Conservation (phyloP, 2,797 vertebrate genomes). For the Chromis chromis region DNA sequence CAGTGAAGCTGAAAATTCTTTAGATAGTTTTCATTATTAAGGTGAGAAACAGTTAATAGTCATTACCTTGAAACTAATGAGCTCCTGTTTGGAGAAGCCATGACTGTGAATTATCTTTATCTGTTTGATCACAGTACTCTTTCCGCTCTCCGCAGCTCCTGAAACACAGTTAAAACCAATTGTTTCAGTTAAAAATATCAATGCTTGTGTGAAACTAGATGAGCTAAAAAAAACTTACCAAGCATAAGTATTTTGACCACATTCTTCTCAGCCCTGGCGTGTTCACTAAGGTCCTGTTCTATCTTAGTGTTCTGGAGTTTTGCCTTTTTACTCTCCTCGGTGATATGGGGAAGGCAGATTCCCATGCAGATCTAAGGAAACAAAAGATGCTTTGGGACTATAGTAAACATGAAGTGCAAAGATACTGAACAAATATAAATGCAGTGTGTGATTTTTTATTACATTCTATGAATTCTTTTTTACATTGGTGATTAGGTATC, state of each 20-base stretch:
- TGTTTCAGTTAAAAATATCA: not conserved
- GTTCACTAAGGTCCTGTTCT: conserved; percentile 77
- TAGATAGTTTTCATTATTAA: not conserved
- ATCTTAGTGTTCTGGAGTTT: conserved; percentile 75
- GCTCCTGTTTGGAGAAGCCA: conserved; percentile 83
- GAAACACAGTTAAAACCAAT: not conserved
- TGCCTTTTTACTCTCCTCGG: conserved; percentile 79
- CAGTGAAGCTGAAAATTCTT: not conserved
- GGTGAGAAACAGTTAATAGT: no score
- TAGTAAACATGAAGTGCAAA: not conserved
- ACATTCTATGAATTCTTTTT: no score
- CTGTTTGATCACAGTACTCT: conserved; percentile 86
- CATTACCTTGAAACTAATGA: conserved; percentile 82
- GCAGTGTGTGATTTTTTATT: no score
- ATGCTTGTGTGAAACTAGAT: not conserved
- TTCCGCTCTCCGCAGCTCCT: conserved; percentile 85
- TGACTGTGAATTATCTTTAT: conserved; percentile 85
- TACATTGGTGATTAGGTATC: no score
- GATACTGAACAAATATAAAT: no score
- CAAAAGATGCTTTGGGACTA: not conserved
- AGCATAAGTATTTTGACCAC: conserved; percentile 83
- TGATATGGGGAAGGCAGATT: conserved; percentile 70
- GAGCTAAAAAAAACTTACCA: conserved; percentile 61
- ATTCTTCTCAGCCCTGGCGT: conserved; percentile 73
- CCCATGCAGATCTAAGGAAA: conserved; percentile 73